Evolutionary conservation across 37 sponge, comb jelly and placozoan genomes (phyloP), one percentile per base, ranked within the genome.

Genomic region (Oopsacas minuta): DNA sequence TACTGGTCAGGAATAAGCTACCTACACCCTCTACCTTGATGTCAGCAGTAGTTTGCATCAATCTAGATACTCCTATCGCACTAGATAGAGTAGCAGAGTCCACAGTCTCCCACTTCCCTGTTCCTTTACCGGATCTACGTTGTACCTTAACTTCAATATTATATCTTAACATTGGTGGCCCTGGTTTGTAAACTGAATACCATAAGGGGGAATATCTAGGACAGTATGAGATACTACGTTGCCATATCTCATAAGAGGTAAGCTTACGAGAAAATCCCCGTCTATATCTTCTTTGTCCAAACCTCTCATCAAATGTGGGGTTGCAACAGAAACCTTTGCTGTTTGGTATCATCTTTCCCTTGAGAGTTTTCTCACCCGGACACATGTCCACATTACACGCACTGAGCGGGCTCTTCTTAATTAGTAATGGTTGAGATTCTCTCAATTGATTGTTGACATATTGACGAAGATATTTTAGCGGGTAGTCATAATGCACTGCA

Each of bases 271-370:
- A 61, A 61, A 61, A 61, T 5, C 75, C 75, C 32, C 75, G 75
- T 61, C 75, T 61, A 34, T 20, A 61, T 3, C 22, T 61, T 3
- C 75, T 10, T 34, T 61, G 28, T 61, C 75, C 75, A 12, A 25
- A 25, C 30, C 75, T 61, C 75, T 61, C 75, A 12, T 25, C 75
- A 12, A 3, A 5, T 25, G 75, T 61, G 75, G 75, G 75, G 75
- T 61, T 12, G 30, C 75, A 61, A n/a, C 75, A 61, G 75, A 61
- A 61, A n/a, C 75, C 75, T n/a, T 61, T 61, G 75, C 75, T 61
- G 75, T 61, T 5, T 34, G 20, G 28, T 61, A 61, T 61, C 75
- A 61, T 5, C 20, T 12, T 34, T 10, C 75, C 75, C 75, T 12
- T 7, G 75, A 3, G 30, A 34, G 22, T 34, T 34, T 61, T 61